phyloP scores from a whole-genome alignment of 2,888 invertebrate species.

The Eustalomyia histrio region DNA sequence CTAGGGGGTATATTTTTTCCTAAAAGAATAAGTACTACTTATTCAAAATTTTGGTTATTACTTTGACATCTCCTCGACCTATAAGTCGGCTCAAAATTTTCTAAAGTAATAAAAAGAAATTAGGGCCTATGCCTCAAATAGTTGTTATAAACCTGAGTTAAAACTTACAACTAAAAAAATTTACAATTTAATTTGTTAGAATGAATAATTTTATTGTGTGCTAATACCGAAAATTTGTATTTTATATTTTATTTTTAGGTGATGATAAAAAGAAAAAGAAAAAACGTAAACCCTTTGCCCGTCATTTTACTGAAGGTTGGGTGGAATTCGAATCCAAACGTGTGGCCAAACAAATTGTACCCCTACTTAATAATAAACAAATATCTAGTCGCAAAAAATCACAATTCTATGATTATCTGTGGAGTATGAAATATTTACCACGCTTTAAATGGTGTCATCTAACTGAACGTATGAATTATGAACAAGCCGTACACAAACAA shows the following conservation, averaged over 20 bases:
- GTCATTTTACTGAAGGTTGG: constrained; percentile 95
- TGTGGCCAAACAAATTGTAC: constrained; percentile 92
- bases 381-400: constrained; percentile 92
- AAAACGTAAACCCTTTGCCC: constrained; percentile 80
- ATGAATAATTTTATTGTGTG: no score
- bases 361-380: constrained; percentile 90
- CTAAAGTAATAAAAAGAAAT: no score
- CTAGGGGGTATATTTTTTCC: no score
- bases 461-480: constrained; percentile 95
- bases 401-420: constrained; percentile 92
- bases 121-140: no score
- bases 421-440: constrained; percentile 98
- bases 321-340: constrained; percentile 94
- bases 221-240: no score
- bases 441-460: constrained; percentile 98
- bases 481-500: constrained; percentile 93
- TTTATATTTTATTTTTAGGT: constrained; percentile 33
- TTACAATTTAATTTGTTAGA: no score
- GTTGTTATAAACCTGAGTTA: no score
- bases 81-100: no score
- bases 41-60: no score
- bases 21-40: no score
- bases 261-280: constrained; percentile 74
- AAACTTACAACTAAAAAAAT: no score
- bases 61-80: no score